These are phyloP conservation scores for Drosophila melanogaster DNA, from an alignment of 1,140 invertebrate genomes.

Conservation along the genomic window DNA sequence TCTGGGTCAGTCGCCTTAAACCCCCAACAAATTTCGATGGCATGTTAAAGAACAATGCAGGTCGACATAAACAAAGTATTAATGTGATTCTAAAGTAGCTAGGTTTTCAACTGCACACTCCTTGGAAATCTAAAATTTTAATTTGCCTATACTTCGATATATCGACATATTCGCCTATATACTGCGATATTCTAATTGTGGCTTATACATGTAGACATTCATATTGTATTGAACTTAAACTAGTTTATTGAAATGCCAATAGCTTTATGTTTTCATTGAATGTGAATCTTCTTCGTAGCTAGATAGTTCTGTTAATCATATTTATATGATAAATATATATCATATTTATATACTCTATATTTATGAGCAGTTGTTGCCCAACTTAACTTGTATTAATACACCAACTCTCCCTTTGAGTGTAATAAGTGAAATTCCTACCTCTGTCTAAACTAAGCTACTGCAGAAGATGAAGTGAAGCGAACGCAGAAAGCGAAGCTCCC, in stretches of 20 bases:
- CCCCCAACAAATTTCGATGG: conserved; percentile 13
- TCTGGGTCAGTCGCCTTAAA: conserved; percentile 53
- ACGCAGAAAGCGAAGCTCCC: conserved; percentile 1
- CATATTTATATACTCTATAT: too few species aligned
- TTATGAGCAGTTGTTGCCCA: too few species aligned
- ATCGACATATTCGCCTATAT: too few species aligned
- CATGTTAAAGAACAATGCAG: conserved; percentile 17
- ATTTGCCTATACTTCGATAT: neutral
- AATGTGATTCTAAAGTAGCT: neutral
- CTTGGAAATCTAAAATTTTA: neutral
- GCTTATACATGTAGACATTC: too few species aligned
- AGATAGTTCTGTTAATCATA: too few species aligned
- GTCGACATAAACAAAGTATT: neutral
- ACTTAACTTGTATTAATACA: neutral
- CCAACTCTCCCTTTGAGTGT: neutral
- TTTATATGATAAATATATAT: too few species aligned
- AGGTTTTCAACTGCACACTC: neutral
- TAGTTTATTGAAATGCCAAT: too few species aligned
- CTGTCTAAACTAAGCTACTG: neutral
- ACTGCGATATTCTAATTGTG: neutral
- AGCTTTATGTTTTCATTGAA: too few species aligned
- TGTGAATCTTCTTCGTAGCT: too few species aligned
- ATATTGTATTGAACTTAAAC: too few species aligned
- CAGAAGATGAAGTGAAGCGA: conserved; percentile 19
- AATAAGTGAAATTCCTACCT: neutral